phyloP scores from a whole-genome alignment of 2,888 invertebrate genomes.

The Caenorhabditis panamensis region DNA sequence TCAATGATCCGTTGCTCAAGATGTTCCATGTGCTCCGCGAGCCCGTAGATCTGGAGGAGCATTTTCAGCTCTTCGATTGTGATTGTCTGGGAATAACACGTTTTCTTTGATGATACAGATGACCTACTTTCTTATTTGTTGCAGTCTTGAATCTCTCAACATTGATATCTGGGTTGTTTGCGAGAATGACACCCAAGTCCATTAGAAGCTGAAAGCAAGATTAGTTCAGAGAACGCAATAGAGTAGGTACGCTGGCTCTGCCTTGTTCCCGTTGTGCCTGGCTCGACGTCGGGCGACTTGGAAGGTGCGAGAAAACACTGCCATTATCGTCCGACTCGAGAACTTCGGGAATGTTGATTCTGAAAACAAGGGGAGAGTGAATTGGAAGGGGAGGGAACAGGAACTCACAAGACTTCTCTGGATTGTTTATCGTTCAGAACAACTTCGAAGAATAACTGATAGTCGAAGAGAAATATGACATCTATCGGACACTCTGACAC shows the following conservation, averaged over 20 bases:
- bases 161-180: conserved; percentile 56
- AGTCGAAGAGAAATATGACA: conserved; percentile 23
- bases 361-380: conserved; percentile 20
- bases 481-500: background rate
- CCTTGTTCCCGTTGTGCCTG: conserved; percentile 59
- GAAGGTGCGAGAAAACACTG: conserved; percentile 57
- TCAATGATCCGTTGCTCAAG: conserved; percentile 58
- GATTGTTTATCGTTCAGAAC: conserved; percentile 44
- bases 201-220: conserved; percentile 33
- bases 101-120: too few species aligned
- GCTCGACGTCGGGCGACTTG: conserved; percentile 45
- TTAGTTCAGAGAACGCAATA: background rate
- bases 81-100: conserved; percentile 22
- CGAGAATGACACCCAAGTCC: conserved; percentile 53
- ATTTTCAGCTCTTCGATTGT: conserved; percentile 54
- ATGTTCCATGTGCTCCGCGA: conserved; percentile 49
- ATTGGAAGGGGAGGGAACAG: too few species aligned
- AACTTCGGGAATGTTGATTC: conserved; percentile 56
- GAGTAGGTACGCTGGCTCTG: conserved; percentile 40
- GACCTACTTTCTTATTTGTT: conserved; percentile 51
- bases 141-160: conserved; percentile 58
- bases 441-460: conserved; percentile 37
- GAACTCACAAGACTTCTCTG: conserved; percentile 50
- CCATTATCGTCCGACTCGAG: conserved; percentile 51
- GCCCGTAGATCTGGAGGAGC: conserved; percentile 61